Conservation (phyloP, 2,888 invertebrate species). For the Spodoptera picta region DNA sequence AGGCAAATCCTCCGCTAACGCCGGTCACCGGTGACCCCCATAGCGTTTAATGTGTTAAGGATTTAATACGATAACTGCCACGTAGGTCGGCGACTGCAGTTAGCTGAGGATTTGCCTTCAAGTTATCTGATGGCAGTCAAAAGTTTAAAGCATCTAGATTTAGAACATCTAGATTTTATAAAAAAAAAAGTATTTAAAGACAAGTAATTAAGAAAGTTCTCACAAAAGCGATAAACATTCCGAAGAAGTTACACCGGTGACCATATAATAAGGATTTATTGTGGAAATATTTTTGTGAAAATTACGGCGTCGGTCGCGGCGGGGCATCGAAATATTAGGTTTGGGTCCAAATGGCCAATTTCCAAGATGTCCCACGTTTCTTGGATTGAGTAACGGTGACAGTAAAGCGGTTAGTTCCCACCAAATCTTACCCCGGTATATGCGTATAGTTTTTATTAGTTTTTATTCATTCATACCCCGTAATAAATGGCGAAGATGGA, state of each 20-base stretch:
- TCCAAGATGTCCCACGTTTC: constrained; percentile 52
- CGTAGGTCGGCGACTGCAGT: no score
- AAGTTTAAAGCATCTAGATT: no score
- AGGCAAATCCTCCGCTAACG: no score
- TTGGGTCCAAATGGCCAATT: constrained; percentile 59
- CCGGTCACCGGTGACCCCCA: no score
- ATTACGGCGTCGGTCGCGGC: constrained; percentile 42
- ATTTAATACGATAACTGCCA: no score
- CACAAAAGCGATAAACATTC: constrained; percentile 17
- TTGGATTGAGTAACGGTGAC: constrained; percentile 52
- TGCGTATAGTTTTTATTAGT: constrained; percentile 33
- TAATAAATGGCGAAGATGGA: no score
- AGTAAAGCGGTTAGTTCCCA: constrained; percentile 48
- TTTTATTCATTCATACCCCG: constrained; percentile 40
- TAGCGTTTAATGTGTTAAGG: no score
- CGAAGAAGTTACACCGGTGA: constrained; percentile 9
- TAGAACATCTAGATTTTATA: no score
- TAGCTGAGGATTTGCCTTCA: no score
- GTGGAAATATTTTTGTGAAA: constrained; percentile 49
- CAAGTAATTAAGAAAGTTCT: constrained; percentile 19
- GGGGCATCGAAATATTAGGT: constrained; percentile 53
- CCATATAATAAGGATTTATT: constrained; percentile 46
- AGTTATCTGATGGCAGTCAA: no score
- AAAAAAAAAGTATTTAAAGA: no score
- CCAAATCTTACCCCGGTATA: constrained; percentile 6